phyloP scores from a whole-genome alignment of 2,113 vertebrate species.

The Lagenorhynchus albirostris region DNA sequence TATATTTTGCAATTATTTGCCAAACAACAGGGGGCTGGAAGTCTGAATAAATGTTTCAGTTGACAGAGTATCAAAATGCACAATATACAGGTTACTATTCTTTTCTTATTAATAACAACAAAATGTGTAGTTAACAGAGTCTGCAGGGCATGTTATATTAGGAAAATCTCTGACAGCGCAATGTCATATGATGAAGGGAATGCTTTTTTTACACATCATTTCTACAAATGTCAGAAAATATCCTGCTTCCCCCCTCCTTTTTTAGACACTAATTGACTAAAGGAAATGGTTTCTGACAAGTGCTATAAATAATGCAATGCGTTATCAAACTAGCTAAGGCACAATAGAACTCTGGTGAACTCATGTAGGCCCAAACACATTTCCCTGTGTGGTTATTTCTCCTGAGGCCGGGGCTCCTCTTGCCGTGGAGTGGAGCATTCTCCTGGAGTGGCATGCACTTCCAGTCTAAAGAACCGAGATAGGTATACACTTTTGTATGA shows the following conservation, averaged over 20 bases:
- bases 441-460: background rate
- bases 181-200: background rate
- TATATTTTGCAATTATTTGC: conserved; percentile 18
- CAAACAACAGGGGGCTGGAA: background rate
- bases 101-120: conserved; percentile 37
- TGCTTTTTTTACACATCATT: conserved; percentile 13
- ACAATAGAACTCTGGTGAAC: background rate
- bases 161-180: background rate
- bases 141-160: background rate
- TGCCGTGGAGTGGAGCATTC: background rate
- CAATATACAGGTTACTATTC: background rate
- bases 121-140: background rate
- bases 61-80: background rate
- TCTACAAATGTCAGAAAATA: conserved; percentile 46
- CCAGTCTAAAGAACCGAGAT: background rate
- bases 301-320: conserved; percentile 40
- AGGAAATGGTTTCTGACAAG: conserved; percentile 52
- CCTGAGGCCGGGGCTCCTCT: background rate
- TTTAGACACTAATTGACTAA: conserved; percentile 24
- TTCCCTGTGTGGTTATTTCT: background rate
- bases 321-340: background rate
- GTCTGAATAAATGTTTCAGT: background rate
- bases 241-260: background rate
- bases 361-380: background rate
- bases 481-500: background rate